Evolutionary conservation across 2,113 vertebrate genomes (phyloP).

Genomic region (Sterna hirundo): DNA sequence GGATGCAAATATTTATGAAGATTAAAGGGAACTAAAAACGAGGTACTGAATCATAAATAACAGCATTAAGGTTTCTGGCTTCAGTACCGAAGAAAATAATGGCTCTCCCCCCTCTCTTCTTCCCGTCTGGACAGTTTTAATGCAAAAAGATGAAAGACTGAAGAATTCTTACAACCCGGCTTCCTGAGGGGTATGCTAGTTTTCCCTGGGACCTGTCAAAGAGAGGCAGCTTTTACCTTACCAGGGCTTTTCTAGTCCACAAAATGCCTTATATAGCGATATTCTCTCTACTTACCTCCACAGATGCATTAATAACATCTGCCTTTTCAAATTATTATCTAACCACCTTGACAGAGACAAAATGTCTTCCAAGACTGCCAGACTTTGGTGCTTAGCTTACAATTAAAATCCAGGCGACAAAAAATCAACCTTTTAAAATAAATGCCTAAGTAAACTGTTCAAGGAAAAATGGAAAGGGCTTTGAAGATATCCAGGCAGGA

Average conservation of each 20-base stretch:
- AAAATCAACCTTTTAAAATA: background rate
- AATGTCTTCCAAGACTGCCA: background rate
- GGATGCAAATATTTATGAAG: background rate
- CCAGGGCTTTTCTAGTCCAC: background rate
- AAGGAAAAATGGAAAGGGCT: background rate
- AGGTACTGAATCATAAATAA: background rate
- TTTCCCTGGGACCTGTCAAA: background rate
- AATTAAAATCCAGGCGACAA: background rate
- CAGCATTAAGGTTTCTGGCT: background rate
- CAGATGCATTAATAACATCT: background rate
- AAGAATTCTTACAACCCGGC: background rate
- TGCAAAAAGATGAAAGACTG: background rate
- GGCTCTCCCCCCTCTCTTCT: accelerated
- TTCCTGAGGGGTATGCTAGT: accelerated
- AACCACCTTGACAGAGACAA: background rate
- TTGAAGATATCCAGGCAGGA: background rate
- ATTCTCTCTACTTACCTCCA: background rate
- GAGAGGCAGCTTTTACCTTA: background rate
- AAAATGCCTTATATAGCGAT: accelerated
- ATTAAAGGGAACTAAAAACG: background rate
- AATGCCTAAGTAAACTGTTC: background rate
- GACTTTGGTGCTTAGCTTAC: background rate
- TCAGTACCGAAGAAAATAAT: background rate
- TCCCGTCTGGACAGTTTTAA: background rate
- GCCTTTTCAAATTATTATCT: background rate